Percentiles rank a stretch among this genome's conserved stretches.
Evolutionary conservation across 2,113 vertebrate species (phyloP).

Genomic region (Chamaetylas fuelleborni): DNA sequence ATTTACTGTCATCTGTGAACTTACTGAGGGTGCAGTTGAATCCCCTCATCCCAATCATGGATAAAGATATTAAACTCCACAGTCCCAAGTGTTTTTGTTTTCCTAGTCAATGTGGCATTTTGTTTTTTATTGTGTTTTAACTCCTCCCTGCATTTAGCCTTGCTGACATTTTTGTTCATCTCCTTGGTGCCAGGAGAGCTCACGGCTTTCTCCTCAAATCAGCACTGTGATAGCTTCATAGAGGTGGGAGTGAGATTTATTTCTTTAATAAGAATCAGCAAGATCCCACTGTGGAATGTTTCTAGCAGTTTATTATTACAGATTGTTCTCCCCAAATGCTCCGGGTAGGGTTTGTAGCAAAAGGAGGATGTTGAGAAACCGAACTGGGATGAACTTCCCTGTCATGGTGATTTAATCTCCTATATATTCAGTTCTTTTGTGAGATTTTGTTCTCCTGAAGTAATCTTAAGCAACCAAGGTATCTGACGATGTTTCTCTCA

Average conservation of each 20-base stretch:
- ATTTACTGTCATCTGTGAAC: neutral
- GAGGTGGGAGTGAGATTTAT: constrained; percentile 62
- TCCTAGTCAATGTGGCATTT: neutral
- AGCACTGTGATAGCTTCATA: neutral
- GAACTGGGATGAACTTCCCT: neutral
- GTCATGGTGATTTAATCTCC: neutral
- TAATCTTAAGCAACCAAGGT: neutral
- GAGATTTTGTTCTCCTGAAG: neutral
- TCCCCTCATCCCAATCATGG: neutral
- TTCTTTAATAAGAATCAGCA: constrained; percentile 67
- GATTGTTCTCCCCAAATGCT: neutral
- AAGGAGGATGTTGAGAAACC: constrained; percentile 8
- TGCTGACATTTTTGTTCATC: constrained; percentile 32
- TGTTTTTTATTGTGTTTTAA: neutral
- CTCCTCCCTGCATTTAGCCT: neutral
- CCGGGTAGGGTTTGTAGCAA: neutral
- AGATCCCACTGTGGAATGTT: constrained; percentile 38
- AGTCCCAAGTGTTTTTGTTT: neutral
- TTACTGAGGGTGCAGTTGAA: neutral
- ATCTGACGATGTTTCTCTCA: neutral
- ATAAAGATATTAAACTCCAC: neutral
- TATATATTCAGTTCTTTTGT: neutral
- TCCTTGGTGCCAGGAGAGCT: constrained; percentile 34
- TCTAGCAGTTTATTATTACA: constrained; percentile 46
- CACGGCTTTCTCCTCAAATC: constrained; percentile 20